These are phyloP conservation scores for Prietella phreatophila DNA, from an alignment of 2,113 vertebrate genomes.

Conservation along the genomic window DNA sequence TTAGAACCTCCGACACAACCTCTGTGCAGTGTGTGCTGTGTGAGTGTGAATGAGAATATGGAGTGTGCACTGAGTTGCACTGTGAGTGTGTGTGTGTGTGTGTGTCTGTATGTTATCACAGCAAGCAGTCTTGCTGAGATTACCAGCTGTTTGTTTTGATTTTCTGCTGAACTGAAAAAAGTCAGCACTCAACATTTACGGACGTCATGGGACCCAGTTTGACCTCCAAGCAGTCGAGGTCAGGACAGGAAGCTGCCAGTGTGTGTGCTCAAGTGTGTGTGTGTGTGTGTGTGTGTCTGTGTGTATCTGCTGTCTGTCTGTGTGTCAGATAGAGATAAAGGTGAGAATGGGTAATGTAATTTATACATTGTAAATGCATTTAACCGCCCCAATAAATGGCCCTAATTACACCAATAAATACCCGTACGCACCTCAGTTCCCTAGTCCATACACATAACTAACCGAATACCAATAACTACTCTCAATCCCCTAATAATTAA, in stretches of 20 bases:
- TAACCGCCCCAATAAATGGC: neutral
- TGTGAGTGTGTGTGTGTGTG: constrained; percentile 3
- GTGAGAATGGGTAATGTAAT: neutral
- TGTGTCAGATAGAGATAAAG: constrained; percentile 4
- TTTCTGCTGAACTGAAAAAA: constrained; percentile 8
- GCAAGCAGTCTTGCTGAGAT: neutral
- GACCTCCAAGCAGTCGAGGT: constrained; percentile 23
- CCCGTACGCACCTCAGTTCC: neutral
- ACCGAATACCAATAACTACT: neutral
- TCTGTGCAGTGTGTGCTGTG: neutral
- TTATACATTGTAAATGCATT: neutral
- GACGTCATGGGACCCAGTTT: constrained; percentile 2
- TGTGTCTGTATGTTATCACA: neutral
- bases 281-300: neutral
- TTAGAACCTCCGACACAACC: neutral
- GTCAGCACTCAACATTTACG: constrained; percentile 13
- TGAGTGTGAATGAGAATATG: neutral
- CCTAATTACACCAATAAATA: neutral
- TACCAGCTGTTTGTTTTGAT: constrained; percentile 6
- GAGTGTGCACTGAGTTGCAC: neutral
- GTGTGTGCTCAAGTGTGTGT: constrained; percentile 5
- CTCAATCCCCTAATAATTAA: neutral
- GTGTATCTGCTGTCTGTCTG: constrained; percentile 34
- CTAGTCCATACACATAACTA: neutral
- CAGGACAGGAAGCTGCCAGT: constrained; percentile 17